These are phyloP conservation scores for Pseudomyrmex sp. DNA, from an alignment of 1,140 invertebrate species.

Conservation along the genomic window DNA sequence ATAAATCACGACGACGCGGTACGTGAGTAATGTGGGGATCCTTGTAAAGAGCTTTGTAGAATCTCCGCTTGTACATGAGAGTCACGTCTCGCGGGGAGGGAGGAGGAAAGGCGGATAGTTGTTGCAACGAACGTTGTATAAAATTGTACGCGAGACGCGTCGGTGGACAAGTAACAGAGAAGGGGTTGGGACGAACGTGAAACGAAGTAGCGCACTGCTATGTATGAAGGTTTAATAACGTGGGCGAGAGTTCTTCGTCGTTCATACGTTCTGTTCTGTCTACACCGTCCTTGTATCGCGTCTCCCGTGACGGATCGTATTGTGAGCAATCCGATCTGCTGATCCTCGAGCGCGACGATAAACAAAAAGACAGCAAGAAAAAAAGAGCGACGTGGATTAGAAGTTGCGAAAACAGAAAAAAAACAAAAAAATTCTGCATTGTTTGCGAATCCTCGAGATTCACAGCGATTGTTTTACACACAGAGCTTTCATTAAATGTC, in stretches of 20 bases:
- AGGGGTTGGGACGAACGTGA: not conserved
- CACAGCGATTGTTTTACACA: too few relatives aligned
- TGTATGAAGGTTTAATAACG: conserved; percentile 1
- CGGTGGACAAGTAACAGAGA: not conserved
- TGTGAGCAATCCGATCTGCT: not conserved
- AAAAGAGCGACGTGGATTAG: not conserved
- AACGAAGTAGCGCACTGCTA: not conserved
- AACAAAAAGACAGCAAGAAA: not conserved
- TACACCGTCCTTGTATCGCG: conserved; percentile 31
- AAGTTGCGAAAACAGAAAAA: not conserved
- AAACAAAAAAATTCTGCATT: not conserved
- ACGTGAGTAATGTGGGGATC: not conserved
- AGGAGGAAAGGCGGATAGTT: too few relatives aligned
- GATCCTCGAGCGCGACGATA: not conserved
- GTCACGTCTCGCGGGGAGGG: conserved; percentile 5
- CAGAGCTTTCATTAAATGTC: not conserved
- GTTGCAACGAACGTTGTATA: not conserved
- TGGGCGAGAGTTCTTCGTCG: conserved; percentile 15
- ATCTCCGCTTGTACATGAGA: conserved; percentile 20
- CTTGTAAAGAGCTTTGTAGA: not conserved
- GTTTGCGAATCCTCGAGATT: not conserved
- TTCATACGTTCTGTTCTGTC: conserved; percentile 12
- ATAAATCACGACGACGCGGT: not conserved
- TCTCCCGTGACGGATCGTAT: not conserved
- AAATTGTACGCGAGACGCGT: conserved; percentile 7